These are phyloP conservation scores for Thunnus albacares DNA, from an alignment of 2,797 vertebrate genomes.

Conservation along the genomic window DNA sequence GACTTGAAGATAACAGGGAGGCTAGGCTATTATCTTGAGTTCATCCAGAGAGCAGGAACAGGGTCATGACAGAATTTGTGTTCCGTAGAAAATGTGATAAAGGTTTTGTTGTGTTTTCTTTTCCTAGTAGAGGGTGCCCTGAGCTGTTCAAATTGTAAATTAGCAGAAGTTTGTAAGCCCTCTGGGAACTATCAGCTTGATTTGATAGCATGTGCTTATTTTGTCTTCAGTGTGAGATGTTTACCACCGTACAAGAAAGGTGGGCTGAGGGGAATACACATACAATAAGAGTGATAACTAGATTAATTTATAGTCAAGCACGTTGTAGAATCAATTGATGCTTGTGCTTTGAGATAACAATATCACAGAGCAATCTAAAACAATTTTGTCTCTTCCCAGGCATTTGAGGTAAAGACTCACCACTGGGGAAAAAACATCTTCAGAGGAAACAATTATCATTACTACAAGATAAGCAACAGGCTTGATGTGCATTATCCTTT, in stretches of 20 bases:
- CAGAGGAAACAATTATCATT: conserved; percentile 21
- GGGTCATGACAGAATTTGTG: neutral
- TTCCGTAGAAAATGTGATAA: neutral
- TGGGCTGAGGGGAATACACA: neutral
- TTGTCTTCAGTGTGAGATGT: neutral
- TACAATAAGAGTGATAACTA: neutral
- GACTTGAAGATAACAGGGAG: too few relatives aligned
- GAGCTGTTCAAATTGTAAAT: neutral
- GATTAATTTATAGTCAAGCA: conserved; percentile 28
- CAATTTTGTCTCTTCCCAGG: conserved; percentile 1
- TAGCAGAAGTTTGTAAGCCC: neutral
- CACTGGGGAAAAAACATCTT: neutral
- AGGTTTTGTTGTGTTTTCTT: neutral
- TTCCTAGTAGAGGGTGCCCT: neutral
- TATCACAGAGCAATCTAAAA: conserved; percentile 5
- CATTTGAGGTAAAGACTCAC: neutral
- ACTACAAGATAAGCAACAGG: conserved; percentile 1
- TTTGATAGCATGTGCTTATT: neutral
- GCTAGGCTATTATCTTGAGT: neutral
- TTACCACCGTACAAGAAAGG: conserved; percentile 9
- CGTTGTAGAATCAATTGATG: conserved; percentile 25
- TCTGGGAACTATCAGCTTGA: neutral
- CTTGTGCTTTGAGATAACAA: conserved; percentile 14
- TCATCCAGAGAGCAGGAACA: neutral
- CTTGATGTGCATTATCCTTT: conserved; percentile 24